Base-by-base conservation (phyloP, 1,140 invertebrate genomes). In the Schlechtendalia chinensis region DNA sequence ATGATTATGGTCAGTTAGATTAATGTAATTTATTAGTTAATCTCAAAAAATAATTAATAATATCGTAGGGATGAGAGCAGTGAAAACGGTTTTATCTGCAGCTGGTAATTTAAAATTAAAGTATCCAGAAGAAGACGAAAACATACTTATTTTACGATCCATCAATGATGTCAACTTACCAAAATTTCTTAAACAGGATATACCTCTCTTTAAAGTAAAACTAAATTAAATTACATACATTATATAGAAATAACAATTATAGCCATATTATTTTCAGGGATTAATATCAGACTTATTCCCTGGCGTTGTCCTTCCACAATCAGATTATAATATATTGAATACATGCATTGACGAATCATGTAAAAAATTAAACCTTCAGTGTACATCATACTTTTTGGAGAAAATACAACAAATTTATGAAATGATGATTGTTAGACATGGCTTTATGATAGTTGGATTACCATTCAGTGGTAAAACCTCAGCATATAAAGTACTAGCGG, bases 121-220 rank as follows among this genome's bases (percentile, higher is more conserved):
- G 81, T 96, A 95, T 87, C 94, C 94, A 0, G 90, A 95, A 58
- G 93, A 94, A 85, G 88, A 90, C 79, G 93, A 94, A 86, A 92
- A 94, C 83, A 91, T 94, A 61, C 88, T 95, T 22, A 90, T 96
- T 80, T 84, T 97, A 79, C 88, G 94, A 2, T 96, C 95, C 39
- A 96, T 98, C 82, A 94, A 94, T 84, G 95, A 98, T 86, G 94
- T 98, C 6, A 98, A 98, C 87, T 86, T 97, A 74, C 94, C 96
- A 1, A 98, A 97, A 85, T 97, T 98, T 85, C 87, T 97, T 19
- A 91, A 90, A 83, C 91, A 93, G 83, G 96, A 97, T 86, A 89
- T 97, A 50, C 94, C 94, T 0, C 86, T 97, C 2, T 97, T 95
- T 86, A 90, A 92, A 84, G 92, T 91, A 86, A 83, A 61, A 63